Conservation (phyloP, 2,888 invertebrate species). For the Halictus quadricinctus region DNA sequence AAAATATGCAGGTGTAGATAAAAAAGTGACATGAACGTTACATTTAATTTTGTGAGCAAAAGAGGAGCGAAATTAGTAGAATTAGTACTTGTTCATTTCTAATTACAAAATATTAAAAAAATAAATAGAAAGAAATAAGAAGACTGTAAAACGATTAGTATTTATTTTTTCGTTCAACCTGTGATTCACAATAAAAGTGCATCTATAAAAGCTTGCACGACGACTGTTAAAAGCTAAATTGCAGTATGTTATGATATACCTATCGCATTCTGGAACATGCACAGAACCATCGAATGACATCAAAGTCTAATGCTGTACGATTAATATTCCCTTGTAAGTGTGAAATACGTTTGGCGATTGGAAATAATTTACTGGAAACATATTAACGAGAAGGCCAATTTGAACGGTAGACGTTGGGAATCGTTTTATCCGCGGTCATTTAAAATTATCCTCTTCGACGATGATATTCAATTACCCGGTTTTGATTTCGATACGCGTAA, state of each 20-base stretch:
- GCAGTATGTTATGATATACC: neutral
- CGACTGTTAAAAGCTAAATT: too few species aligned
- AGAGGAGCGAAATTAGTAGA: neutral
- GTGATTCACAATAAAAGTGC: neutral
- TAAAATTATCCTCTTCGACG: neutral
- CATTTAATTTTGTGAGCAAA: neutral
- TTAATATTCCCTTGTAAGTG: neutral
- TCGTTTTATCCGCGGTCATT: neutral
- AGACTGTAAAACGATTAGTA: too few species aligned
- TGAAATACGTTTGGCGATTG: neutral
- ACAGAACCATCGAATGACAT: neutral
- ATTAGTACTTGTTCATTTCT: neutral
- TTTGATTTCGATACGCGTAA: neutral
- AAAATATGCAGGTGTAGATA: neutral
- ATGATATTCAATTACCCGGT: neutral
- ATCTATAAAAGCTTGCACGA: too few species aligned
- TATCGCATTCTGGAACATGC: neutral
- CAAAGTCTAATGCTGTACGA: neutral
- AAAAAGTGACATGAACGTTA: neutral
- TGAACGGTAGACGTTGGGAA: neutral
- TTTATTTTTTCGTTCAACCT: too few species aligned
- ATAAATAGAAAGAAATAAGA: too few species aligned
- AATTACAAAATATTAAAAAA: too few species aligned
- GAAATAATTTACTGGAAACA: neutral
- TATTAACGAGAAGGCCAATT: neutral